Conservation (phyloP, 2,888 invertebrate species). For the Steromphala cineraria region DNA sequence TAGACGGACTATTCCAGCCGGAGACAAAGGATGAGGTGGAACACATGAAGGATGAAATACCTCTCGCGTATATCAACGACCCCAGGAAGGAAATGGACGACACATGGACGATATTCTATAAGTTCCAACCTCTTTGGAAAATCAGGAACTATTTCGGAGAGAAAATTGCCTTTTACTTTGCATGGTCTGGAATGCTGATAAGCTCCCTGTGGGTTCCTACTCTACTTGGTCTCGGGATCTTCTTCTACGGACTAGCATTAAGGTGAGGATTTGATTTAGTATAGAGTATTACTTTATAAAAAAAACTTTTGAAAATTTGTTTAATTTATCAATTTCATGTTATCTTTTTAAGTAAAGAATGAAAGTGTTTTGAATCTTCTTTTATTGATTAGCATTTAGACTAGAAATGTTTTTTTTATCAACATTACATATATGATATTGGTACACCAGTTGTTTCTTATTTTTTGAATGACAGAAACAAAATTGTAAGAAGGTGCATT, state of each 20-base stretch:
- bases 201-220: conserved; percentile 75
- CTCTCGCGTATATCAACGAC: conserved; percentile 41
- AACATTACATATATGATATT: too few relatives aligned
- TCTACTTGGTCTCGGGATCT: conserved; percentile 74
- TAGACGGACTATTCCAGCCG: conserved; percentile 49
- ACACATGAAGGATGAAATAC: conserved; percentile 9
- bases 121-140: conserved; percentile 75
- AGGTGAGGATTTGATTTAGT: conserved; percentile 61
- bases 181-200: conserved; percentile 76
- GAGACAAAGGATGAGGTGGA: conserved; percentile 37
- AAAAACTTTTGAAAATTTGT: too few relatives aligned
- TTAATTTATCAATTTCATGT: too few relatives aligned
- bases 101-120: conserved; percentile 68
- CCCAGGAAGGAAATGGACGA: conserved; percentile 60
- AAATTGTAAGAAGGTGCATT: too few relatives aligned
- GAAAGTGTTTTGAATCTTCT: too few relatives aligned
- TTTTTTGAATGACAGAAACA: too few relatives aligned
- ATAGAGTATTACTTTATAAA: not conserved
- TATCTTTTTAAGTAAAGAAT: too few relatives aligned
- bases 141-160: conserved; percentile 77
- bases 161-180: conserved; percentile 77
- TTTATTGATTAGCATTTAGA: too few relatives aligned
- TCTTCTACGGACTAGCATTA: conserved; percentile 73
- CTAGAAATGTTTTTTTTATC: too few relatives aligned
- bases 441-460: too few relatives aligned